Evolutionary conservation across 1,140 invertebrate genomes (phyloP).

Genomic region (Oedothorax gibbosus): DNA sequence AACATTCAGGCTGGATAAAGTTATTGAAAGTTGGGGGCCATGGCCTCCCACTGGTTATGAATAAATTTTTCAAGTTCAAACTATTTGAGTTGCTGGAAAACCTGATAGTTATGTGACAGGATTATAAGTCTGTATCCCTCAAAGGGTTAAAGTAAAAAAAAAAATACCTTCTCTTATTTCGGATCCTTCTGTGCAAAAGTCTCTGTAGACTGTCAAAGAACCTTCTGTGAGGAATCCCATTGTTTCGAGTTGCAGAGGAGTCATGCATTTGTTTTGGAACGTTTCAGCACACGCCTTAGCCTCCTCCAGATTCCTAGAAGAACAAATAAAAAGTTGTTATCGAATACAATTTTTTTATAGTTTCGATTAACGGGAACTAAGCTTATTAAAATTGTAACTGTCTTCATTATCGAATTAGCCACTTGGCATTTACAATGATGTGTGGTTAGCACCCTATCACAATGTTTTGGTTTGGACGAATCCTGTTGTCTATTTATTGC

Average conservation of each 20-base stretch:
- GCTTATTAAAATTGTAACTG: too few relatives aligned
- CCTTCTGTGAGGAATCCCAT: constrained; percentile 64
- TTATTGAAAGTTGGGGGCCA: background rate
- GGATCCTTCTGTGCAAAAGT: constrained; percentile 63
- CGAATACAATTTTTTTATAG: too few relatives aligned
- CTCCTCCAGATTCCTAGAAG: constrained; percentile 34
- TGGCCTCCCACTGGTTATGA: too few relatives aligned
- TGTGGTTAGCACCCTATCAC: too few relatives aligned
- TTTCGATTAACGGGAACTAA: too few relatives aligned
- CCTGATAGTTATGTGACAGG: background rate
- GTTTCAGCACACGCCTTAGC: constrained; percentile 33
- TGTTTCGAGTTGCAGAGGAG: constrained; percentile 63
- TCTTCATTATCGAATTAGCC: too few relatives aligned
- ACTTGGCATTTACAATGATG: too few relatives aligned
- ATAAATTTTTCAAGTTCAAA: too few relatives aligned
- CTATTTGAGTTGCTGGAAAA: too few relatives aligned
- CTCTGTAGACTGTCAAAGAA: constrained; percentile 55
- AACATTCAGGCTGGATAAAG: background rate
- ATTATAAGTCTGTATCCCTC: background rate
- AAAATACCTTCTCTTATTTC: constrained; percentile 56
- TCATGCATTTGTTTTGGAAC: constrained; percentile 60
- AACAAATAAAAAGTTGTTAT: background rate
- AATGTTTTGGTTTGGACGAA: too few relatives aligned
- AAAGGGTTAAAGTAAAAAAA: too few relatives aligned
- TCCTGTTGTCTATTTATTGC: too few relatives aligned